These are phyloP conservation scores for Lindbergichthys nudifrons DNA, from an alignment of 2,797 vertebrate species.

Conservation along the genomic window DNA sequence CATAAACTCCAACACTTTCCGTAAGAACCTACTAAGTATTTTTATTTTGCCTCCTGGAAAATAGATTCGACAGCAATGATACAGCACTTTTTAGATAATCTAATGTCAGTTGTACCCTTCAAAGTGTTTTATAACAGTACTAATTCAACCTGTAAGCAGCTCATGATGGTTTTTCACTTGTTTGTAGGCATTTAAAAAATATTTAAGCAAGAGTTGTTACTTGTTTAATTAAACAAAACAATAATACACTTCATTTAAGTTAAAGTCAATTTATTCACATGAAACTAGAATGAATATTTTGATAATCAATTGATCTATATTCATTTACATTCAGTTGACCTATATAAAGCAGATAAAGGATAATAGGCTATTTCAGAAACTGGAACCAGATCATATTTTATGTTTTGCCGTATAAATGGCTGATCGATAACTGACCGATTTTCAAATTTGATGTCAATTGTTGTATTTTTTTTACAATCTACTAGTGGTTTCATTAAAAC, in stretches of 20 bases:
- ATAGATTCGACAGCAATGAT: neutral
- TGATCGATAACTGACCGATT: neutral
- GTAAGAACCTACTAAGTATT: neutral
- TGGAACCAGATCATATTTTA: neutral
- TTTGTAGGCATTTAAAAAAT: neutral
- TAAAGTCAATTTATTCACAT: neutral
- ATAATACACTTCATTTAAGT: neutral
- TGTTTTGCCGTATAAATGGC: neutral
- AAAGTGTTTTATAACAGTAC: neutral
- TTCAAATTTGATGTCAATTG: neutral
- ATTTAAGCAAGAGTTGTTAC: neutral
- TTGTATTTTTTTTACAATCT: neutral
- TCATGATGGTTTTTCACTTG: neutral
- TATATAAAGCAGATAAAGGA: slow-evolving; percentile 1
- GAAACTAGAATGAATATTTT: neutral
- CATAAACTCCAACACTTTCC: slow-evolving; percentile 46
- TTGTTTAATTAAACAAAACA: neutral
- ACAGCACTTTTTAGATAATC: neutral
- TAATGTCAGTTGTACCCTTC: neutral
- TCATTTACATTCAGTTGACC: neutral
- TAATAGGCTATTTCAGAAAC: neutral
- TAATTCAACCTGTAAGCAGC: neutral
- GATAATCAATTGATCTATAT: neutral
- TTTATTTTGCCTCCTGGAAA: neutral
- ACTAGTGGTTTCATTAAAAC: neutral